Percentiles rank a stretch among this genome's conserved stretches.
phyloP scores from a whole-genome alignment of 2,888 invertebrate species.

The Dromius quadrimaculatus region DNA sequence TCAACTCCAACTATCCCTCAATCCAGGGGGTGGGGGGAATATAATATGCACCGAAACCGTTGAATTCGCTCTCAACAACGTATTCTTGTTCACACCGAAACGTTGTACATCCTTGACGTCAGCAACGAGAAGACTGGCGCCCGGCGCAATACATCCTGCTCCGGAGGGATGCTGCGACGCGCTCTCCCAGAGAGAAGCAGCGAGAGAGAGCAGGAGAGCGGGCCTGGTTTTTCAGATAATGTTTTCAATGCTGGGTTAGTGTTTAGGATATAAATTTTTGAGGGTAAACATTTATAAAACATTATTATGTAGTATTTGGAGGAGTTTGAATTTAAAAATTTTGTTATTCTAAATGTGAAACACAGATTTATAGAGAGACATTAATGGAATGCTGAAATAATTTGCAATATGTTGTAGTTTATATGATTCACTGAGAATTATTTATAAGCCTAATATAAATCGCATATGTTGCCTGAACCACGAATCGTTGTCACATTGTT shows the following conservation, averaged over 20 bases:
- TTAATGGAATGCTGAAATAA: too few relatives aligned
- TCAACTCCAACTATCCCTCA: neutral
- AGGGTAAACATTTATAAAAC: neutral
- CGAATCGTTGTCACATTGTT: too few relatives aligned
- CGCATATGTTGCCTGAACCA: too few relatives aligned
- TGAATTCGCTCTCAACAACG: neutral
- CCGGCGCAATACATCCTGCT: constrained; percentile 23
- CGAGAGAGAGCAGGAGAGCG: neutral
- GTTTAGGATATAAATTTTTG: constrained; percentile 16
- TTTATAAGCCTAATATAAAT: too few relatives aligned
- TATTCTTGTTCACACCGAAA: neutral
- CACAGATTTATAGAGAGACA: too few relatives aligned
- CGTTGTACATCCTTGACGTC: constrained; percentile 24
- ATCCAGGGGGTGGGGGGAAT: neutral
- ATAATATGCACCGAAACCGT: neutral
- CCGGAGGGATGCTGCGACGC: constrained; percentile 31
- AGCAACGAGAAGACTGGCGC: constrained; percentile 11
- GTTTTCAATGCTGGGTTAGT: constrained; percentile 21
- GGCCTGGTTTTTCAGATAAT: neutral
- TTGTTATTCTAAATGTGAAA: too few relatives aligned
- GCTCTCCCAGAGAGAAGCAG: neutral
- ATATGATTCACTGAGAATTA: too few relatives aligned
- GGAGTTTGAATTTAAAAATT: too few relatives aligned
- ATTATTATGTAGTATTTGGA: too few relatives aligned
- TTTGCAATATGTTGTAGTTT: too few relatives aligned